Conservation (phyloP, 2,888 invertebrate species). For the Tachina fera region DNA sequence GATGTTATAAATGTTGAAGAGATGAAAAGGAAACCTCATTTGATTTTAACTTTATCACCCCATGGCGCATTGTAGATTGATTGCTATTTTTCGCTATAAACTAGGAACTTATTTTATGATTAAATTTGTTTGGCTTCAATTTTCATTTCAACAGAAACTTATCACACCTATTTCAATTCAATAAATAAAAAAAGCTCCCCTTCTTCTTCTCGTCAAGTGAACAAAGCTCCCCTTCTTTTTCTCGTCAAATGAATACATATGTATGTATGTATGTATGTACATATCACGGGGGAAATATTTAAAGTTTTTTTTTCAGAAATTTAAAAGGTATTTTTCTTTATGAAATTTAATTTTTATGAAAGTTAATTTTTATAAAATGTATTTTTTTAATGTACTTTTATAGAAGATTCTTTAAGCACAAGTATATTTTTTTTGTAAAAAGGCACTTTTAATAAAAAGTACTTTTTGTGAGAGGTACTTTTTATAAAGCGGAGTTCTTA, state of each 20-base stretch:
- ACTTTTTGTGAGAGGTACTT: no score
- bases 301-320: not conserved
- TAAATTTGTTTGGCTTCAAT: not conserved
- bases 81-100: not conserved
- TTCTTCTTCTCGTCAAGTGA: no score
- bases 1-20: constrained; percentile 25
- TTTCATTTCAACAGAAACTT: not conserved
- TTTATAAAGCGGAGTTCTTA: no score
- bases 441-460: no score
- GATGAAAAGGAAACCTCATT: constrained; percentile 14
- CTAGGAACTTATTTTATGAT: not conserved
- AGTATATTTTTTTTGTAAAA: no score
- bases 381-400: no score
- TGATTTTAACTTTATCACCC: constrained; percentile 35
- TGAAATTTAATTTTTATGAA: not conserved
- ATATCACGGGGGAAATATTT: no score
- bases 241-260: no score
- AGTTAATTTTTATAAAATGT: no score
- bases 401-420: no score
- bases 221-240: no score
- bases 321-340: not conserved
- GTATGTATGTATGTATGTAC: no score
- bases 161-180: not conserved
- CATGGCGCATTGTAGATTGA: not conserved
- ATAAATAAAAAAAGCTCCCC: not conserved